phyloP scores from a whole-genome alignment of 2,113 vertebrate species.

The Alosa alosa region DNA sequence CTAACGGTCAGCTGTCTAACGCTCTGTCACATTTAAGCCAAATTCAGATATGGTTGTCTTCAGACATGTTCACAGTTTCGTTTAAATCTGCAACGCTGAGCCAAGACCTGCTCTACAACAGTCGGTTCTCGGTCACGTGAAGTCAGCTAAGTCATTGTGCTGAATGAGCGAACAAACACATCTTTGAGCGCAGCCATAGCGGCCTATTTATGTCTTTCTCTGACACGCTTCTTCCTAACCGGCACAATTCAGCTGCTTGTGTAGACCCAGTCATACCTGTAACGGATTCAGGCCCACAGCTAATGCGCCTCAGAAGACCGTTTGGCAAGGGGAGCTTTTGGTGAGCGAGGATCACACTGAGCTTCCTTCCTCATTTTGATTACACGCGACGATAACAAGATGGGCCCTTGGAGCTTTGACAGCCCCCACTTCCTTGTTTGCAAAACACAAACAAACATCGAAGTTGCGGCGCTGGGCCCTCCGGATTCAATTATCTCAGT shows the following conservation, averaged over 20 bases:
- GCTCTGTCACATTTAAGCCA: not conserved
- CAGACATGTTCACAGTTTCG: not conserved
- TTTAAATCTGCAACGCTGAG: too few species aligned
- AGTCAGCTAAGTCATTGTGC: not conserved
- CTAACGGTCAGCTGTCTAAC: not conserved
- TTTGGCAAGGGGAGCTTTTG: not conserved
- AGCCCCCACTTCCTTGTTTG: constrained; percentile 27
- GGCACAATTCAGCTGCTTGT: not conserved
- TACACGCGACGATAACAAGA: constrained; percentile 23
- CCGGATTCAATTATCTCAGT: constrained; percentile 22
- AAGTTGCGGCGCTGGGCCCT: not conserved
- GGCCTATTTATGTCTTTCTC: not conserved
- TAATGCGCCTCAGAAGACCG: not conserved
- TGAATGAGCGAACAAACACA: not conserved
- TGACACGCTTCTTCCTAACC: not conserved
- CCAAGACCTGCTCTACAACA: not conserved
- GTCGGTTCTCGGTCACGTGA: not conserved
- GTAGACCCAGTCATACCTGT: not conserved
- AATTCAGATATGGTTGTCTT: not conserved
- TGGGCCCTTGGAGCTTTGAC: constrained; percentile 30
- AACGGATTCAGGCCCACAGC: not conserved
- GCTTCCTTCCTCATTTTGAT: constrained; percentile 36
- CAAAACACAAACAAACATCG: constrained; percentile 32
- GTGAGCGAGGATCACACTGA: not conserved
- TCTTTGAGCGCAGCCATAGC: not conserved